These are phyloP conservation scores for Tursiops truncatus DNA, from an alignment of 2,113 vertebrate species.

Conservation along the genomic window DNA sequence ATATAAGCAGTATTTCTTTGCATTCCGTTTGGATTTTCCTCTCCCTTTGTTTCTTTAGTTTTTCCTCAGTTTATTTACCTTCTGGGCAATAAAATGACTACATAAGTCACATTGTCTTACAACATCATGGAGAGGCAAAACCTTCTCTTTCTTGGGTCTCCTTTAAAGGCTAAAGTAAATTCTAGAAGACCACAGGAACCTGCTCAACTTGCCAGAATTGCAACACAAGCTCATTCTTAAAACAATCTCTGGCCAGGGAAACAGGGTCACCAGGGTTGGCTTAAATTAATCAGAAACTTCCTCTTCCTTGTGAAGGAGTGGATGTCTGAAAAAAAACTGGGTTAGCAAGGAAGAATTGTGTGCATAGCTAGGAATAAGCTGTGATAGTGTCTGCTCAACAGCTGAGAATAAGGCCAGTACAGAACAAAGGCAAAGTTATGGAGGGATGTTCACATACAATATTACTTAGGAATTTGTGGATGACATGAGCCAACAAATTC, in stretches of 20 bases:
- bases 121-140: background rate
- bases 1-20: background rate
- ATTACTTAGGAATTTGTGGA: conserved; percentile 18
- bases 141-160: background rate
- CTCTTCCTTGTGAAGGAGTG: background rate
- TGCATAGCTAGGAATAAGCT: background rate
- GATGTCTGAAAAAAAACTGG: background rate
- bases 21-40: background rate
- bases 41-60: background rate
- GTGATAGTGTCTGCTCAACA: background rate
- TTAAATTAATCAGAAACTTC: conserved; percentile 9
- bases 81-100: background rate
- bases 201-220: background rate
- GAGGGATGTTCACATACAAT: background rate
- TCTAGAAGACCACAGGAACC: background rate
- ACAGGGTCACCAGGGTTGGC: background rate
- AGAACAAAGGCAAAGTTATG: background rate
- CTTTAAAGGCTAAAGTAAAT: background rate
- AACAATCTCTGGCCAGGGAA: background rate
- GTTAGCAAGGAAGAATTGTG: background rate
- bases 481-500: background rate
- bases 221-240: background rate
- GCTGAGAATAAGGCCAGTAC: background rate
- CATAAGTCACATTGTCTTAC: background rate
- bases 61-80: background rate